Evolutionary conservation across 2,113 vertebrate genomes (phyloP).

Genomic region (Phainopepla nitens): DNA sequence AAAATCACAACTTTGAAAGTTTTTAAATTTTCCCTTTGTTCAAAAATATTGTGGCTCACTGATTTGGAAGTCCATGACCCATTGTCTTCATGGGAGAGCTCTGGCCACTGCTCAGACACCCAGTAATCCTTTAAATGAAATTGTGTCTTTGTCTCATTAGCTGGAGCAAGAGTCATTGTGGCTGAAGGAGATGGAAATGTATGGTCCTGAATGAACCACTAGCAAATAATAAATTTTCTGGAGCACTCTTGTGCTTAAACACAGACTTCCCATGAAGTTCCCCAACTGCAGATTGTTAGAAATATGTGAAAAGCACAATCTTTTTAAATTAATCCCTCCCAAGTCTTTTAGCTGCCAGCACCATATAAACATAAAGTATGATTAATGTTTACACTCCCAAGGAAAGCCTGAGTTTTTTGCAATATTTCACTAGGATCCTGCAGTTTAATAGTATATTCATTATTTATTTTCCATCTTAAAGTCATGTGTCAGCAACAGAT

Average conservation of each 20-base stretch:
- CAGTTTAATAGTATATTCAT: neutral
- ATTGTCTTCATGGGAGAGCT: neutral
- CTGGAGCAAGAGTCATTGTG: neutral
- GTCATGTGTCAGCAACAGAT: neutral
- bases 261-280: neutral
- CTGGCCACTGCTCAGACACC: neutral
- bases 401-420: neutral
- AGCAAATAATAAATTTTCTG: neutral
- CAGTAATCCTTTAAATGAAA: neutral
- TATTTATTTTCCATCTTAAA: neutral
- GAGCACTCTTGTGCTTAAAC: neutral
- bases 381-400: neutral
- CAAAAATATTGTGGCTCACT: neutral
- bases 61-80: neutral
- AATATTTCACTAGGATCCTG: neutral
- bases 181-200: neutral
- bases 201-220: neutral
- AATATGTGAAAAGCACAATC: neutral
- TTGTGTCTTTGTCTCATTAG: neutral
- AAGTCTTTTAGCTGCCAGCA: neutral
- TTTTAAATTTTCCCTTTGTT: neutral
- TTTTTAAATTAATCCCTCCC: neutral
- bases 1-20: neutral
- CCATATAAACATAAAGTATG: neutral
- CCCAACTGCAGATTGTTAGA: neutral